These are phyloP conservation scores for Colius striatus DNA, from an alignment of 2,113 vertebrate genomes.

Conservation along the genomic window DNA sequence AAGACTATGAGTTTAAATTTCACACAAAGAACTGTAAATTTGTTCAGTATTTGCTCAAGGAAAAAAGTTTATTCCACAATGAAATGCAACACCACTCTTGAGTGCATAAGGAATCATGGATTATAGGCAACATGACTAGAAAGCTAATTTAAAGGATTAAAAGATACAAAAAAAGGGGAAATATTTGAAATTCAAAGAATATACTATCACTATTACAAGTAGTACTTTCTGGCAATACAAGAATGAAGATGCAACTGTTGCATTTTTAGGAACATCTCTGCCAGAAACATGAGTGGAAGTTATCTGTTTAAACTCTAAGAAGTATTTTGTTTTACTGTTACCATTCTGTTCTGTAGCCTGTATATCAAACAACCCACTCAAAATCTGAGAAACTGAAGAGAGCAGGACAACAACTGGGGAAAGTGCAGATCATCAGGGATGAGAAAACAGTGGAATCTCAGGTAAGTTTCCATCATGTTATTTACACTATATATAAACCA, in stretches of 20 bases:
- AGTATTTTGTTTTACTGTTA: neutral
- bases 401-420: neutral
- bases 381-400: neutral
- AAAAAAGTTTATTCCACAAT: neutral
- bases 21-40: neutral
- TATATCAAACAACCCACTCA: neutral
- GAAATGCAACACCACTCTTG: fast-evolving
- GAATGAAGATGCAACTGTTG: neutral
- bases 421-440: neutral
- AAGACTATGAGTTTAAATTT: neutral
- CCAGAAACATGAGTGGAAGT: neutral
- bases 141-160: neutral
- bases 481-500: neutral
- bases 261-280: neutral
- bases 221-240: neutral
- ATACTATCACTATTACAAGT: neutral
- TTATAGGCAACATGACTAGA: neutral
- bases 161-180: neutral
- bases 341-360: neutral
- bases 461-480: neutral
- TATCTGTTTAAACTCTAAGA: neutral
- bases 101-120: neutral
- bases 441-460: neutral
- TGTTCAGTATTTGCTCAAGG: neutral
- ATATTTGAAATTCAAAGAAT: neutral